A percentile compares a stretch with the other conserved stretches of the same genome.
phyloP scores from a whole-genome alignment of 2,797 vertebrate species.

The Hoplostethus mediterraneus region DNA sequence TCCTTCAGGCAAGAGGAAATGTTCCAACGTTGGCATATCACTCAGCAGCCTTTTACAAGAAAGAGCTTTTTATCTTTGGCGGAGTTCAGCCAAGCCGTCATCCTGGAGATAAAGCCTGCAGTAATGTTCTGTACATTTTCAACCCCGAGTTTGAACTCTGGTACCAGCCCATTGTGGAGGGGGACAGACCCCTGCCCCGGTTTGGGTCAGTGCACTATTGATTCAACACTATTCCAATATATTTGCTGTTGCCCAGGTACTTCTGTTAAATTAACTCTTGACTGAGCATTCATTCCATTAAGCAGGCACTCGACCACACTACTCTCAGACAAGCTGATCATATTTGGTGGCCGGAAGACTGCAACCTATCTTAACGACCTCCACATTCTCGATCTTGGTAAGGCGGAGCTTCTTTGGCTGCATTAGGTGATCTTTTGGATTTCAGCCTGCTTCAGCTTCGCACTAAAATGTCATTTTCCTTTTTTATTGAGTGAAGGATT shows the following conservation, averaged over 20 bases:
- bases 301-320: slow-evolving; percentile 90
- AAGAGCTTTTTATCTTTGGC: slow-evolving; percentile 93
- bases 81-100: slow-evolving; percentile 81
- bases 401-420: slow-evolving; percentile 39
- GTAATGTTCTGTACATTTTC: slow-evolving; percentile 91
- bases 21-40: slow-evolving; percentile 88
- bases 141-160: slow-evolving; percentile 93
- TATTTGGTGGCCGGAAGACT: slow-evolving; percentile 89
- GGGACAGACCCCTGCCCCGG: slow-evolving; percentile 88
- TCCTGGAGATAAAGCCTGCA: slow-evolving; percentile 81
- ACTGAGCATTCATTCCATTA: background rate
- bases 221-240: background rate
- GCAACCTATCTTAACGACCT: slow-evolving; percentile 90
- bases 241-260: background rate
- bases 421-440: background rate
- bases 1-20: slow-evolving; percentile 87
- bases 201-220: slow-evolving; percentile 85
- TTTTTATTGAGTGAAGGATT: slow-evolving; percentile 80
- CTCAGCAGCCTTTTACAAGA: slow-evolving; percentile 88
- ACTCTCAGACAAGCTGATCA: slow-evolving; percentile 86
- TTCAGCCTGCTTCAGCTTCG: background rate
- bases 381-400: slow-evolving; percentile 90
- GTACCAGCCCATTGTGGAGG: slow-evolving; percentile 94
- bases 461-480: slow-evolving; percentile 17
- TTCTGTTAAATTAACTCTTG: background rate